phyloP scores from a whole-genome alignment of 2,888 invertebrate species.

The Ganaspis brasiliensis region DNA sequence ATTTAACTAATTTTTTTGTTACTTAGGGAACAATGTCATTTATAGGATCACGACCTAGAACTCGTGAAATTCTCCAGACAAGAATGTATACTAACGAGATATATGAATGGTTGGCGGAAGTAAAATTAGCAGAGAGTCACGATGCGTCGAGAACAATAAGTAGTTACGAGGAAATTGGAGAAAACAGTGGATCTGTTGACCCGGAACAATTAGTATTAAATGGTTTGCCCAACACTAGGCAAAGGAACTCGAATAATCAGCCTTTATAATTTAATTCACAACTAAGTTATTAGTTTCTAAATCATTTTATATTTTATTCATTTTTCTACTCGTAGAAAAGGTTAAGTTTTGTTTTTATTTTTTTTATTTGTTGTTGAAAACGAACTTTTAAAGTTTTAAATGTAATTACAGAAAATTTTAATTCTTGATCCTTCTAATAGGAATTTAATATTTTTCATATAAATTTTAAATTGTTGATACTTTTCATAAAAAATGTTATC shows the following conservation, averaged over 20 bases:
- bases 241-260: constrained; percentile 46
- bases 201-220: constrained; percentile 65
- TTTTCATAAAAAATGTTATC: too few species aligned
- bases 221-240: constrained; percentile 50
- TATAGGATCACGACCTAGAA: constrained; percentile 88
- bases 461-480: not conserved
- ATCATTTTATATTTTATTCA: not conserved
- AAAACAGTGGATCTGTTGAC: constrained; percentile 62
- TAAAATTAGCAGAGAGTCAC: constrained; percentile 82
- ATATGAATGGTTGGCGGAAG: constrained; percentile 88
- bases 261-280: constrained; percentile 1
- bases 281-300: constrained; percentile 21
- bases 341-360: not conserved
- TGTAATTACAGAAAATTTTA: not conserved
- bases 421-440: not conserved
- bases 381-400: not conserved
- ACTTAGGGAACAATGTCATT: constrained; percentile 84
- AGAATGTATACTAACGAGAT: constrained; percentile 90
- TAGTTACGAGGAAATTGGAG: constrained; percentile 67
- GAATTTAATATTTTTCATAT: constrained; percentile 3
- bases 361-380: not conserved
- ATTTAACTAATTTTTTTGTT: constrained; percentile 12
- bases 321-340: not conserved
- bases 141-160: constrained; percentile 56
- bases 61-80: constrained; percentile 88